These are phyloP conservation scores for Bungarus multicinctus DNA, from an alignment of 2,113 vertebrate genomes.

Conservation along the genomic window DNA sequence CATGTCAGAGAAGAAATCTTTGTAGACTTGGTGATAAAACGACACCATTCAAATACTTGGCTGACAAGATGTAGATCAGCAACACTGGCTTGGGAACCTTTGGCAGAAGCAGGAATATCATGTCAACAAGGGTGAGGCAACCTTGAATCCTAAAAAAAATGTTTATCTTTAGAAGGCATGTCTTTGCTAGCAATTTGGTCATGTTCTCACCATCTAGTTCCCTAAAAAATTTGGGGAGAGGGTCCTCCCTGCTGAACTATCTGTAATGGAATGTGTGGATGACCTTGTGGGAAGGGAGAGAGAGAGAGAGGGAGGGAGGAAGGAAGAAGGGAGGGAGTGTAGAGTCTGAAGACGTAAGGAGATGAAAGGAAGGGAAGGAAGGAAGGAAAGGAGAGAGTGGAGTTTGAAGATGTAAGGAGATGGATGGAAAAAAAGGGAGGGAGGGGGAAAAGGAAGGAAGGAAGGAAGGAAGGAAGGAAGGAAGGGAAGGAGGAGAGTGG, in stretches of 20 bases:
- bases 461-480: too few relatives aligned
- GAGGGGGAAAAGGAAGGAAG: too few relatives aligned
- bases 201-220: neutral
- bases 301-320: neutral
- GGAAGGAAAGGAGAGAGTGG: too few relatives aligned
- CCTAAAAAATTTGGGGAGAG: neutral
- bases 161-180: neutral
- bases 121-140: neutral
- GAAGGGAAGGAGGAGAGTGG: too few relatives aligned
- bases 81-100: neutral
- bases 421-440: too few relatives aligned
- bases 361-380: too few relatives aligned
- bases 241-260: neutral
- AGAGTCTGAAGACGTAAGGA: too few relatives aligned
- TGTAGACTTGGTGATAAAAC: neutral
- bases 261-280: neutral
- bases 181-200: neutral
- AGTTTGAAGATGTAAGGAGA: too few relatives aligned
- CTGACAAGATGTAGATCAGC: neutral
- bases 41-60: too few relatives aligned
- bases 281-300: neutral
- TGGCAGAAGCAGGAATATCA: neutral
- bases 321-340: too few relatives aligned
- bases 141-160: neutral
- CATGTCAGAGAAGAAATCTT: neutral